Percentiles rank a stretch among this genome's conserved stretches.
phyloP scores from a whole-genome alignment of 2,797 vertebrate genomes.

The Lindbergichthys nudifrons region DNA sequence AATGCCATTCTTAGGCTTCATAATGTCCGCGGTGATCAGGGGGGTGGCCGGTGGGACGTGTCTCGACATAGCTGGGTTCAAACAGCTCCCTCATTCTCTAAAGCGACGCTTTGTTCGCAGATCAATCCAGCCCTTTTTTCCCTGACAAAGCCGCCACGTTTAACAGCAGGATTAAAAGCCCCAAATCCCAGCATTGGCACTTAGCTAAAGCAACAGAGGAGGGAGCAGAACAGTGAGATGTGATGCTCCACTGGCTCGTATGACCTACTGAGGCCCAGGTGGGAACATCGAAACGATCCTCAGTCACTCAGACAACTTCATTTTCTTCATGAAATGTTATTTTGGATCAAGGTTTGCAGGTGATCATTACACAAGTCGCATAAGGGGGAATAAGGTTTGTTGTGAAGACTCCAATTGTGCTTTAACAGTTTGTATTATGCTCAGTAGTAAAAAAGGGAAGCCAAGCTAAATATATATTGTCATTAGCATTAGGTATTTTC shows the following conservation, averaged over 20 bases:
- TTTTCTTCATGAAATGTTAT: conserved; percentile 25
- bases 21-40: conserved; percentile 85
- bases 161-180: conserved; percentile 88
- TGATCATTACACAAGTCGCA: conserved; percentile 7
- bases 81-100: conserved; percentile 86
- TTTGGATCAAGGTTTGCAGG: conserved; percentile 15
- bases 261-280: conserved; percentile 66
- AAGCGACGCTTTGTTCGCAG: conserved; percentile 87
- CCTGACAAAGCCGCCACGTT: conserved; percentile 85
- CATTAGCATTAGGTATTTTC: background rate
- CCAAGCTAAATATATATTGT: background rate
- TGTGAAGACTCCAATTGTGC: background rate
- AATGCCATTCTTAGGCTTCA: conserved; percentile 89
- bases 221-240: conserved; percentile 66
- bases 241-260: conserved; percentile 65
- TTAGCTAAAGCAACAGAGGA: conserved; percentile 83
- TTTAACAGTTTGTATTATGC: background rate
- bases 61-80: conserved; percentile 86
- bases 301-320: conserved; percentile 34
- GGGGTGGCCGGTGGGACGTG: conserved; percentile 84
- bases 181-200: conserved; percentile 83
- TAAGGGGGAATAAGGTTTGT: conserved; percentile 5
- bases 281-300: conserved; percentile 38
- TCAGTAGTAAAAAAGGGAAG: background rate
- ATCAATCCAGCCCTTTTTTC: conserved; percentile 82